phyloP scores from a whole-genome alignment of 1,140 invertebrate genomes.

The Leptinotarsa texana region DNA sequence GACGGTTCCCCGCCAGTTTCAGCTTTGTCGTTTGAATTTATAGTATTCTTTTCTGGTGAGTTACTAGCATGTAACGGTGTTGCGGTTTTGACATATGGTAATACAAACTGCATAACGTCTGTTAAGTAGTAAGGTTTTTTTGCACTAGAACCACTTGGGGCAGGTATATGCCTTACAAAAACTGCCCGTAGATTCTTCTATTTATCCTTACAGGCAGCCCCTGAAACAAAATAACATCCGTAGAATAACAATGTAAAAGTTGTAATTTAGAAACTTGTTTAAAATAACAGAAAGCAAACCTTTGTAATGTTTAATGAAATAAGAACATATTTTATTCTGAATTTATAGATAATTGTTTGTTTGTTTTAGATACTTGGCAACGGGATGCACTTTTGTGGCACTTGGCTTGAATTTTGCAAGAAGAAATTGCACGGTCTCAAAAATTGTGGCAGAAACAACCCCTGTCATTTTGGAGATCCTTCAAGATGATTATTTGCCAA shows the following conservation, averaged over 20 bases:
- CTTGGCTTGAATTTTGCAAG: constrained; percentile 12
- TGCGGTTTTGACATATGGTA: constrained; percentile 18
- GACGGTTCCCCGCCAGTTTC: constrained; percentile 13
- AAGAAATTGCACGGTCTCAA: constrained; percentile 7
- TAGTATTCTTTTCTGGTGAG: constrained; percentile 26
- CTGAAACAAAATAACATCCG: constrained; percentile 23
- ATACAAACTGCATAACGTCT: constrained; percentile 24
- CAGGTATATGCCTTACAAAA: constrained; percentile 26
- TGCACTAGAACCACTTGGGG: constrained; percentile 20
- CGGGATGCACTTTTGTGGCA: not conserved
- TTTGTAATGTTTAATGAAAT: constrained; percentile 13
- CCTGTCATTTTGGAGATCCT: constrained; percentile 10
- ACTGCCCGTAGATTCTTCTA: constrained; percentile 26
- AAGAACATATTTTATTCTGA: constrained; percentile 17
- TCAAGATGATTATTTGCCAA: constrained; percentile 9
- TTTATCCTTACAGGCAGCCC: constrained; percentile 12
- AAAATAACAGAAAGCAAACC: constrained; percentile 5
- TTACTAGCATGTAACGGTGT: constrained; percentile 24
- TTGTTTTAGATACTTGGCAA: constrained; percentile 11
- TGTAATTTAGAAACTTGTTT: constrained; percentile 18
- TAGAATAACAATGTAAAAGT: not conserved
- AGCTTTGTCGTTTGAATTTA: constrained; percentile 9
- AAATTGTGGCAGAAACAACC: constrained; percentile 18
- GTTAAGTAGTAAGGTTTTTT: constrained; percentile 28
- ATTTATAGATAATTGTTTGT: constrained; percentile 14